Percentiles rank a stretch among this genome's conserved stretches.
phyloP scores from a whole-genome alignment of 2,888 invertebrate genomes.

The Drosophila algonquin region DNA sequence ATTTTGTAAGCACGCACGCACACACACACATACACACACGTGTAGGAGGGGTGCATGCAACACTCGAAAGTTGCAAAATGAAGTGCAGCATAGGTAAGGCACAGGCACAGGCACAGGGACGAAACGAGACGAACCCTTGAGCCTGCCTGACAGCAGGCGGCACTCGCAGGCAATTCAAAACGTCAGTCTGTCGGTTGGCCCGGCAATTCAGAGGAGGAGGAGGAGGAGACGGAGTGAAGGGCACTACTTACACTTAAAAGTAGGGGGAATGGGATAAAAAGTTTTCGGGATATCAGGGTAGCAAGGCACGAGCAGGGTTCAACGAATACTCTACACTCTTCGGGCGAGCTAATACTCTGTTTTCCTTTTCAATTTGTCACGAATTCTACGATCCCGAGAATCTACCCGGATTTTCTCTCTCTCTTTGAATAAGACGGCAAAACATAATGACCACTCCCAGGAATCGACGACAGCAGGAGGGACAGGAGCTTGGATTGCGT shows the following conservation, averaged over 20 bases:
- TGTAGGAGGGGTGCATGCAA: constrained; percentile 29
- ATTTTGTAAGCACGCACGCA: constrained; percentile 67
- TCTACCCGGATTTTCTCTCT: not conserved
- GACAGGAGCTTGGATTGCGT: not conserved
- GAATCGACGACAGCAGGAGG: not conserved
- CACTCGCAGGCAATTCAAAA: constrained; percentile 62
- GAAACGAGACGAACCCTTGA: constrained; percentile 46
- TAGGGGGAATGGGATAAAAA: not conserved
- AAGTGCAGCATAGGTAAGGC: constrained; percentile 68
- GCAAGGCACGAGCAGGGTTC: not conserved
- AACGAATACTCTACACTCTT: not conserved
- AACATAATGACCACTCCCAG: not conserved
- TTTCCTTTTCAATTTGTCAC: no score
- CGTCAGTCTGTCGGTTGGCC: constrained; percentile 54
- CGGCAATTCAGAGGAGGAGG: not conserved
- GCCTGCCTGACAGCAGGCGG: constrained; percentile 62
- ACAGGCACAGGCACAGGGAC: constrained; percentile 58
- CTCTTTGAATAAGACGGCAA: not conserved
- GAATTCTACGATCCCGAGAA: not conserved
- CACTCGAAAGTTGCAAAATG: constrained; percentile 68
- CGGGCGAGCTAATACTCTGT: not conserved
- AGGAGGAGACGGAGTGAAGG: not conserved
- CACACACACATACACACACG: constrained; percentile 14
- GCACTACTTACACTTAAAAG: not conserved
- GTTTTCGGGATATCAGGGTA: not conserved